Conservation (phyloP, 2,888 invertebrate genomes). For the Napeogenes sylphis region DNA sequence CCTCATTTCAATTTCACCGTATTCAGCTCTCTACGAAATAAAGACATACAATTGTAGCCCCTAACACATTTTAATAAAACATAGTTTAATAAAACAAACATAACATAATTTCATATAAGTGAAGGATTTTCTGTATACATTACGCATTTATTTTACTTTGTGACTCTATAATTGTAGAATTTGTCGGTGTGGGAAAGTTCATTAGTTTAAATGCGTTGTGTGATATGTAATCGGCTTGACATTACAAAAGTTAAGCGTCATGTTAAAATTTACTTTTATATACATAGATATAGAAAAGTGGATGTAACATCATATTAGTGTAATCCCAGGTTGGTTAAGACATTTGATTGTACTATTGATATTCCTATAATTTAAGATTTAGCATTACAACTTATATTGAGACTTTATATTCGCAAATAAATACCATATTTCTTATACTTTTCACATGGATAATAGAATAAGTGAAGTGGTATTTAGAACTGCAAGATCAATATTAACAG, state of each 20-base stretch:
- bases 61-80: constrained; percentile 13
- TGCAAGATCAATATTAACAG: too few species aligned
- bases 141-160: constrained; percentile 17
- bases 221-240: neutral
- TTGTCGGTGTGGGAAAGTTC: neutral
- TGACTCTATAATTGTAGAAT: neutral
- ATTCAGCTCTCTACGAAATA: neutral
- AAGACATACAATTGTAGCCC: constrained; percentile 14
- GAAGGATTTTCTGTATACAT: constrained; percentile 4
- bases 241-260: neutral
- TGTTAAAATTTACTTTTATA: neutral
- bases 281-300: neutral
- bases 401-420: too few species aligned
- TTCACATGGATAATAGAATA: too few species aligned
- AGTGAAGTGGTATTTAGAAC: too few species aligned
- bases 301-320: too few species aligned
- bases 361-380: too few species aligned
- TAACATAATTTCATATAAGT: constrained; percentile 4
- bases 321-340: too few species aligned
- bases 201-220: neutral
- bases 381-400: too few species aligned
- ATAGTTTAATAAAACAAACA: constrained; percentile 3
- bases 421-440: too few species aligned
- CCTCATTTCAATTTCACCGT: constrained; percentile 19
- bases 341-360: too few species aligned